Evolutionary conservation across 2,888 invertebrate genomes (phyloP).

Genomic region (Neocrepidodera transversa): DNA sequence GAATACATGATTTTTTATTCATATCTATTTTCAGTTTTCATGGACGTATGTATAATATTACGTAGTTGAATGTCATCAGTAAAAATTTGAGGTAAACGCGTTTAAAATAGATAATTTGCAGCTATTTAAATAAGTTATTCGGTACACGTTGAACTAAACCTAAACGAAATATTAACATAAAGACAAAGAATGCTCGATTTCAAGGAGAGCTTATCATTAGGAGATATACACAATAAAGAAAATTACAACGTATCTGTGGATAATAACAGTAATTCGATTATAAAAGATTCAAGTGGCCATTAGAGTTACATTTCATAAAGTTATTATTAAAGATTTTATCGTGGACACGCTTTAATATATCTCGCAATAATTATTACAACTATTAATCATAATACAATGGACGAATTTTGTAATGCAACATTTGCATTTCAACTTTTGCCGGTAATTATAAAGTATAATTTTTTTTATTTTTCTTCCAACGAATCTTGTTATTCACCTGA

Average conservation of each 20-base stretch:
- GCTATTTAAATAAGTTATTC: background rate
- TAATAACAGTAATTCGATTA: slow-evolving; percentile 39
- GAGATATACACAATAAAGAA: slow-evolving; percentile 34
- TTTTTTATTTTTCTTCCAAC: slow-evolving; percentile 1
- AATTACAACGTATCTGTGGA: slow-evolving; percentile 32
- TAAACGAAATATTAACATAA: slow-evolving; percentile 31
- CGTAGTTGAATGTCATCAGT: too few species aligned
- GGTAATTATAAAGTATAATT: slow-evolving; percentile 27
- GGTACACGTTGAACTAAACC: background rate
- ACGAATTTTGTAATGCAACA: slow-evolving; percentile 36
- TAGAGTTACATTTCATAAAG: slow-evolving; percentile 36
- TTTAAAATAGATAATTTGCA: background rate
- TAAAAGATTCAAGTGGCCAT: slow-evolving; percentile 39
- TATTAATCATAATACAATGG: slow-evolving; percentile 42
- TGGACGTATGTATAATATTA: too few species aligned
- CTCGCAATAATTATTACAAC: slow-evolving; percentile 39
- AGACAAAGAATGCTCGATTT: slow-evolving; percentile 32
- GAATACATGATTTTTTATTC: too few species aligned
- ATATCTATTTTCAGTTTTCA: too few species aligned
- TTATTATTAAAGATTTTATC: slow-evolving; percentile 39
- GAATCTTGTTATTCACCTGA: slow-evolving; percentile 10
- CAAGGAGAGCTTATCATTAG: slow-evolving; percentile 33
- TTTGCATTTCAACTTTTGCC: slow-evolving; percentile 36
- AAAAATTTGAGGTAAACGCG: too few species aligned
- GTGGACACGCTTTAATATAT: slow-evolving; percentile 39